Conservation (phyloP, 1,140 invertebrate genomes). For the Thalassaphorura encarpata region DNA sequence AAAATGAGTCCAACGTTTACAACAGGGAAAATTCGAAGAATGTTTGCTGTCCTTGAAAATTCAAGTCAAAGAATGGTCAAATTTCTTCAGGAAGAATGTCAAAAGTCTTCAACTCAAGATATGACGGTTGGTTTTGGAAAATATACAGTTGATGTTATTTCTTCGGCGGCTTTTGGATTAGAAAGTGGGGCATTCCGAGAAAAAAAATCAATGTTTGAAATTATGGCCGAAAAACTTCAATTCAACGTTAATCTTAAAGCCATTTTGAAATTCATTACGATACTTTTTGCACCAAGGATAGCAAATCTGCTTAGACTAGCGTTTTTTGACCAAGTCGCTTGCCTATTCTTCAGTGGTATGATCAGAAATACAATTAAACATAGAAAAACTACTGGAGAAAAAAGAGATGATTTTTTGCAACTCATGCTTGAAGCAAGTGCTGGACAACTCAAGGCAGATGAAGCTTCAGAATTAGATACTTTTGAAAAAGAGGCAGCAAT, state of each 20-base stretch:
- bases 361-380: not conserved
- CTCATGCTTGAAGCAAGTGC: conserved; percentile 38
- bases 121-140: conserved; percentile 32
- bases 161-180: conserved; percentile 42
- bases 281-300: not conserved
- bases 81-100: not conserved
- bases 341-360: conserved; percentile 5
- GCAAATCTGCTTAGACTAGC: not conserved
- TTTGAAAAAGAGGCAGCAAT: conserved; percentile 4
- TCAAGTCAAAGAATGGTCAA: not conserved
- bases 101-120: not conserved
- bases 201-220: conserved; percentile 22
- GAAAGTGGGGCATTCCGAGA: conserved; percentile 34
- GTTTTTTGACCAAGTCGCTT: not conserved
- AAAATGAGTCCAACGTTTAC: conserved; percentile 36
- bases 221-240: conserved; percentile 10
- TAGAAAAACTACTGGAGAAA: conserved; percentile 13
- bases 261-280: conserved; percentile 3
- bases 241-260: not conserved
- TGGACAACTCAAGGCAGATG: not conserved
- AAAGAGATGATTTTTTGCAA: conserved; percentile 37
- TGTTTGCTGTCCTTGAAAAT: conserved; percentile 22
- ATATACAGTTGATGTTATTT: conserved; percentile 44
- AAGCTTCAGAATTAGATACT: not conserved
- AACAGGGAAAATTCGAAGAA: conserved; percentile 31